A percentile compares a stretch with the other conserved stretches of the same genome.
These are phyloP conservation scores for Melospiza georgiana DNA, from an alignment of 2,113 vertebrate species.

Conservation along the genomic window DNA sequence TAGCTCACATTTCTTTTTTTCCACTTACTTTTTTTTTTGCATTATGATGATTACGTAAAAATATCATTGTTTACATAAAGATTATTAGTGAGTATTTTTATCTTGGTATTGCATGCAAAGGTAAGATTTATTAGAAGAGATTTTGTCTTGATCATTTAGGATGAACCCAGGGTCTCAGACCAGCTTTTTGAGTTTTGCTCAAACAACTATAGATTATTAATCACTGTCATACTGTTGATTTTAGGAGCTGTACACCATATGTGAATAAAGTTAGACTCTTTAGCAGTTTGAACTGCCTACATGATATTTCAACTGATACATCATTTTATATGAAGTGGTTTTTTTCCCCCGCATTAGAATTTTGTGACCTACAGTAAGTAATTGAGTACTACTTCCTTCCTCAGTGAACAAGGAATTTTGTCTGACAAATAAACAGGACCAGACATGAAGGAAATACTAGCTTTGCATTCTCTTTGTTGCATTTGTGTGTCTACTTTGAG, in stretches of 20 bases:
- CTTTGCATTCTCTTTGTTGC: neutral
- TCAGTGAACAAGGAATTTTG: neutral
- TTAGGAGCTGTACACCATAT: neutral
- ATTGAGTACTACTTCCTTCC: neutral
- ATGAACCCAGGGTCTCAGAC: neutral
- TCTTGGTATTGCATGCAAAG: neutral
- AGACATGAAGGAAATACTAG: rapidly evolving
- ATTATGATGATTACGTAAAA: neutral
- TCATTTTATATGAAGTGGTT: rapidly evolving
- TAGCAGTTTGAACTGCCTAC: neutral
- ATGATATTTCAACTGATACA: neutral
- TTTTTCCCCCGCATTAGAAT: rapidly evolving
- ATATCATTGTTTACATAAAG: neutral
- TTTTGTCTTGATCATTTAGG: neutral
- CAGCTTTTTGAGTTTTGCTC: neutral
- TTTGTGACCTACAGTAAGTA: neutral
- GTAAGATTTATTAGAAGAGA: neutral
- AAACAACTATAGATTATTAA: neutral
- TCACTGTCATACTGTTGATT: neutral
- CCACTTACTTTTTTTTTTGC: neutral
- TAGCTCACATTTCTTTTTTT: neutral
- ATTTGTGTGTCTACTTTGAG: neutral
- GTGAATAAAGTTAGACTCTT: neutral
- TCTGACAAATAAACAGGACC: neutral
- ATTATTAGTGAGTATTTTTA: neutral